Conservation (phyloP, 2,888 invertebrate species). For the Hipparchia sbordonii region DNA sequence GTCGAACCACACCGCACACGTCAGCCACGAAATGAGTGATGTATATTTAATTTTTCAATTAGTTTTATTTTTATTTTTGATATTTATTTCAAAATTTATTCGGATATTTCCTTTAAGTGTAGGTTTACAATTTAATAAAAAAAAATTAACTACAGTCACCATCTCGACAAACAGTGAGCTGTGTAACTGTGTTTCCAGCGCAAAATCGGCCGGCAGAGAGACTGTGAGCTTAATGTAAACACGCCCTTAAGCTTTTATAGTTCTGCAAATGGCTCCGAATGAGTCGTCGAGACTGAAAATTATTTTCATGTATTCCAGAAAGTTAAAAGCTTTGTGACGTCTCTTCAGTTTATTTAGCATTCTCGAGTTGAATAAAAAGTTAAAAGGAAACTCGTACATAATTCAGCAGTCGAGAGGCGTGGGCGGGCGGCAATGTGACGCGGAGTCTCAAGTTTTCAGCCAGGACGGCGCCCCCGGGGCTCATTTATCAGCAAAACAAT, state of each 20-base stretch:
- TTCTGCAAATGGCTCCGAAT: constrained; percentile 11
- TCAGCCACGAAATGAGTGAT: no score
- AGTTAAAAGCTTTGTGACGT: constrained; percentile 47
- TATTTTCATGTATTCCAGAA: constrained; percentile 22
- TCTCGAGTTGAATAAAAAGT: constrained; percentile 60
- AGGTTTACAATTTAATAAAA: no score
- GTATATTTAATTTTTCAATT: no score
- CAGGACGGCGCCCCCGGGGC: constrained; percentile 61
- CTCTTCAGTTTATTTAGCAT: constrained; percentile 49
- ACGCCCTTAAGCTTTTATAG: constrained; percentile 3
- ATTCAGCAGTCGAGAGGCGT: constrained; percentile 63
- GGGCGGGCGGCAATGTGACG: constrained; percentile 59
- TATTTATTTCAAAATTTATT: no score
- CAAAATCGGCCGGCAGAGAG: no score
- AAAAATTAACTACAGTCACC: no score
- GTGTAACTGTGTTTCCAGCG: no score
- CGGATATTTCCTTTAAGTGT: no score
- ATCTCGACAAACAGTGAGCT: no score
- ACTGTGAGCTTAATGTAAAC: no score
- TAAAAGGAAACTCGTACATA: constrained; percentile 60
- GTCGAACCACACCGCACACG: no score
- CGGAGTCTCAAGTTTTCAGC: constrained; percentile 69
- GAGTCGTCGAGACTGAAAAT: constrained; percentile 13
- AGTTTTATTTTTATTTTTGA: no score
- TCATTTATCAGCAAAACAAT: constrained; percentile 71